Conservation (phyloP, 30 jellyfish, hydroid and myxozoan species). For the Rhopilema esculentum region DNA sequence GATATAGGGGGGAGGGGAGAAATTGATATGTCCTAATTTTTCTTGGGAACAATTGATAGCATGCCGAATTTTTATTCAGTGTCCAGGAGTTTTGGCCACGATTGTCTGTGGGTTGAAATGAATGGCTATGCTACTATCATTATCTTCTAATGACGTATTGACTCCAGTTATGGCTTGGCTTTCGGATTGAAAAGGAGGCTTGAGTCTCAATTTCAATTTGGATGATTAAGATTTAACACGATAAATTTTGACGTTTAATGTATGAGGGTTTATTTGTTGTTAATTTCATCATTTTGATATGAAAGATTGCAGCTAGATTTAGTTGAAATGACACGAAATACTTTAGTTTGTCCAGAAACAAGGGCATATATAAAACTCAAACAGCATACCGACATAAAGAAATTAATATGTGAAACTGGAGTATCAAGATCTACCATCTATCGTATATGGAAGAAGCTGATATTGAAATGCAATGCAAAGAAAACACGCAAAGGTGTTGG, state of each 20-base stretch:
- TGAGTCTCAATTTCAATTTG: not conserved
- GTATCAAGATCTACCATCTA: constrained; percentile 1
- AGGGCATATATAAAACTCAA: constrained; percentile 15
- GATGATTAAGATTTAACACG: not conserved
- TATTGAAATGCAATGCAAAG: not conserved
- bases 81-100: not conserved
- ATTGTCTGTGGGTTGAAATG: not conserved
- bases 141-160: not conserved
- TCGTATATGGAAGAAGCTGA: constrained; percentile 3
- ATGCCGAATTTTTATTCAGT: no score
- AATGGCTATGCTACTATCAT: not conserved
- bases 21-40: no score
- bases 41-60: no score
- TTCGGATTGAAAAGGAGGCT: not conserved
- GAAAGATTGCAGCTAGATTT: not conserved
- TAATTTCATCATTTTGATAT: not conserved
- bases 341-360: not conserved
- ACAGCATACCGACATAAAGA: not conserved
- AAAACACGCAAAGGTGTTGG: not conserved
- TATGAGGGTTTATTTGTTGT: not conserved
- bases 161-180: not conserved
- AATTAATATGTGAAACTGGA: not conserved
- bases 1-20: no score
- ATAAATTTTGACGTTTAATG: not conserved
- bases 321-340: not conserved